Base-by-base conservation (phyloP, 2,797 vertebrate species). In the Clarias laeviceps region DNA sequence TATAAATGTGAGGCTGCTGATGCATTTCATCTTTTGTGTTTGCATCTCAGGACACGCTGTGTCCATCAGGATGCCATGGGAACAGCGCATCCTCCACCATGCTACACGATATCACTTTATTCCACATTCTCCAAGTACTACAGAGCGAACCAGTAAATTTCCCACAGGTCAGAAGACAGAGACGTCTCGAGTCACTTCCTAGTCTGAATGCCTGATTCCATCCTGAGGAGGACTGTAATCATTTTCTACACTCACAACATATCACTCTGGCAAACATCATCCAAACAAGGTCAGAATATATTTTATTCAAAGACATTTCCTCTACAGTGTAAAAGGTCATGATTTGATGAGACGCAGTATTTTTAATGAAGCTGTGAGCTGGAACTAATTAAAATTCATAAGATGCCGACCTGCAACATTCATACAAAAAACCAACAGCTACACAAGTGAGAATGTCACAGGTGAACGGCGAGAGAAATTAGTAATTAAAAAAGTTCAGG, bases 321-420 rank as follows among this genome's bases (percentile, higher is more conserved):
- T 93, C 82, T 92, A 95, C 94, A 93, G 93, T 95, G 94, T 93
- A 94, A 94, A 95, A 95, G 93, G 92, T 94, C 93, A 94, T 91
- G 90, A 87, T 88, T 89, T 66, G 91, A 92, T 61, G 57, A 84
- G 91, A 92, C 22, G 57, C 80, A 82, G 40, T 84, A 73, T 65
- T 80, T 68, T 70, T 73, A 89, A 82, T 78, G 80, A 89, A 69
- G 79, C 57, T 34, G 65, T 79, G 73, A 88, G 64, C 86, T 80
- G 84, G 74, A 87, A 29, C 76, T 69, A 84, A 70, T 50, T 84
- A 3, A 90, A 89, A 84, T 84, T 88, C 32, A 88, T 88, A 89
- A 85, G 88, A 79, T 50, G 61, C 80, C 72, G 45, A 83, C 70
- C 82, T 54, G 77, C 84, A 88, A 90, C 87, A 90, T 80, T 82